Percentiles rank a stretch among this genome's conserved stretches.
These are phyloP conservation scores for Helostoma temminkii DNA, from an alignment of 2,797 vertebrate species.

Conservation along the genomic window DNA sequence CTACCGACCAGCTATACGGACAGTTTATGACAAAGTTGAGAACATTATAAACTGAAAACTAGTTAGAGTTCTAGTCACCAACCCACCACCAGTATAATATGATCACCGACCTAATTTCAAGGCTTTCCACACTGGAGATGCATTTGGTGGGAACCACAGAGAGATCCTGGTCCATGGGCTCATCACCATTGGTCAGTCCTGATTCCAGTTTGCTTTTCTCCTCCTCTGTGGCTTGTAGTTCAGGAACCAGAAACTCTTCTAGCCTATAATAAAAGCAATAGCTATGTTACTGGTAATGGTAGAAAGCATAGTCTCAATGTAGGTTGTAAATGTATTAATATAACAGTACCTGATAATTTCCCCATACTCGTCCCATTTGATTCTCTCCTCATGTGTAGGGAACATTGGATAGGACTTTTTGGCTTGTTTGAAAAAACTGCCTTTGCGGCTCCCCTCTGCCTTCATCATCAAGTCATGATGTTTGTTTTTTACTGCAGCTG, in stretches of 20 bases:
- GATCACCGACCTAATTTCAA: constrained; percentile 94
- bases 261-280: constrained; percentile 82
- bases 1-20: constrained; percentile 4
- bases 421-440: constrained; percentile 99
- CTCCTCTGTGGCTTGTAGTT: constrained; percentile 97
- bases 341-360: constrained; percentile 94
- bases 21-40: neutral
- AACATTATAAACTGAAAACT: neutral
- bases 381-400: constrained; percentile 95
- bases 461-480: constrained; percentile 99
- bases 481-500: constrained; percentile 90
- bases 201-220: constrained; percentile 97
- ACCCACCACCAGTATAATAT: neutral
- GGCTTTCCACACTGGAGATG: constrained; percentile 90
- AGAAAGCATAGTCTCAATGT: neutral
- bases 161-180: constrained; percentile 98
- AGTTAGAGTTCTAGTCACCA: neutral
- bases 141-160: constrained; percentile 98
- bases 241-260: constrained; percentile 98
- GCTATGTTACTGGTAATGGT: neutral
- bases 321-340: neutral
- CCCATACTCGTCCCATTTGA: constrained; percentile 99
- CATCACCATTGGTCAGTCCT: constrained; percentile 95
- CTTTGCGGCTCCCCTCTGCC: constrained; percentile 94
- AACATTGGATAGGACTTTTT: constrained; percentile 99